Evolutionary conservation across 2,113 vertebrate species (phyloP).

Genomic region (Tachycineta bicolor): DNA sequence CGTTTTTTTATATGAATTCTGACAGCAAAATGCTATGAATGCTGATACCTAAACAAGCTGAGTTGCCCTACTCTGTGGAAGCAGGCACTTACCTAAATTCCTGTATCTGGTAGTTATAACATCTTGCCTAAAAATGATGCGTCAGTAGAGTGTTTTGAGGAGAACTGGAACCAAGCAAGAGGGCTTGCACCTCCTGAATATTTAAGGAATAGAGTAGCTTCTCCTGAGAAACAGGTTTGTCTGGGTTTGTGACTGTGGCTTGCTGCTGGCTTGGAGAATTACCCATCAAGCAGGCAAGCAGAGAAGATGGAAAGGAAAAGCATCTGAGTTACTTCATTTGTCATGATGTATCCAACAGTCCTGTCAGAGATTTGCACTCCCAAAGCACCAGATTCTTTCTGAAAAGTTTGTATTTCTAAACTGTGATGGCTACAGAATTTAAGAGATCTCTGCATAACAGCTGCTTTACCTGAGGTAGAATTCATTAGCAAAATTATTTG

Average conservation of each 20-base stretch:
- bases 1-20: not conserved
- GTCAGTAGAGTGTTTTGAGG: not conserved
- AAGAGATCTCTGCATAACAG: not conserved
- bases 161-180: not conserved
- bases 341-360: not conserved
- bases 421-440: not conserved
- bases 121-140: not conserved
- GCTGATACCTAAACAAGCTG: not conserved
- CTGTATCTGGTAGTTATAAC: not conserved
- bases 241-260: not conserved
- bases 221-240: not conserved
- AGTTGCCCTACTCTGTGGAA: not conserved
- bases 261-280: not conserved
- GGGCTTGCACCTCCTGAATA: not conserved
- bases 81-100: not conserved
- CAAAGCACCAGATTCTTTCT: not conserved
- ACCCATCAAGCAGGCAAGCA: not conserved
- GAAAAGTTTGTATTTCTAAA: not conserved
- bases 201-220: not conserved
- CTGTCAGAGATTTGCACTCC: not conserved
- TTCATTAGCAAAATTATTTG: not conserved
- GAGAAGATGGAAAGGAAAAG: not conserved
- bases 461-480: not conserved
- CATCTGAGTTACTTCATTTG: not conserved
- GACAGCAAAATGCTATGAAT: not conserved